phyloP scores from a whole-genome alignment of 2,113 vertebrate species.

The Phaethornis superciliosus region DNA sequence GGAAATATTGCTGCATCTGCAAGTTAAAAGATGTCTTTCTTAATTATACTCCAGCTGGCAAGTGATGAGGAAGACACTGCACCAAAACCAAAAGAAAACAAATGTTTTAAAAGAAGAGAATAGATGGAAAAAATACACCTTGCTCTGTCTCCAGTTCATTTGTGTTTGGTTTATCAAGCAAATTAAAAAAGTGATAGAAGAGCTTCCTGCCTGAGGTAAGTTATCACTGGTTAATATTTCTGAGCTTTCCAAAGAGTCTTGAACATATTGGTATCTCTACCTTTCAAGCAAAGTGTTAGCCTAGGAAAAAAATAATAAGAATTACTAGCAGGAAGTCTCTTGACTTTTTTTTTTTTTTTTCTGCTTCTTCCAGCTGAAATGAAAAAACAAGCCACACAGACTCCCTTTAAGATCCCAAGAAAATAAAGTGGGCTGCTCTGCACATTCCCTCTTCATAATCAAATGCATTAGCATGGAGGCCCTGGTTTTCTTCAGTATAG shows the following conservation, averaged over 20 bases:
- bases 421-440: not conserved
- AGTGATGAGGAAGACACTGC: not conserved
- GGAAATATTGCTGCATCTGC: not conserved
- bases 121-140: not conserved
- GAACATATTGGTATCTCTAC: not conserved
- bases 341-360: not conserved
- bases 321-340: not conserved
- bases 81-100: not conserved
- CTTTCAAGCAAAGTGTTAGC: not conserved
- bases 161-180: not conserved
- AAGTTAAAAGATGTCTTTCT: not conserved
- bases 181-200: not conserved
- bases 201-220: not conserved
- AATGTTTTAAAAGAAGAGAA: not conserved
- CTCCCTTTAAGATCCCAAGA: slow-evolving; percentile 18
- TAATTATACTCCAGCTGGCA: not conserved
- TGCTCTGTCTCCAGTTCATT: not conserved
- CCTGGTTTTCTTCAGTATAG: not conserved
- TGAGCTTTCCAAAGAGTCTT: not conserved
- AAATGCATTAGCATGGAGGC: not conserved
- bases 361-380: not conserved
- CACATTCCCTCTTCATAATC: not conserved
- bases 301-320: not conserved
- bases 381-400: not conserved
- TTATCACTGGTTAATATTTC: not conserved